A percentile compares a stretch with the other conserved stretches of the same genome.
Evolutionary conservation across 2,113 vertebrate genomes (phyloP).

Genomic region (Rousettus leschenaultii): DNA sequence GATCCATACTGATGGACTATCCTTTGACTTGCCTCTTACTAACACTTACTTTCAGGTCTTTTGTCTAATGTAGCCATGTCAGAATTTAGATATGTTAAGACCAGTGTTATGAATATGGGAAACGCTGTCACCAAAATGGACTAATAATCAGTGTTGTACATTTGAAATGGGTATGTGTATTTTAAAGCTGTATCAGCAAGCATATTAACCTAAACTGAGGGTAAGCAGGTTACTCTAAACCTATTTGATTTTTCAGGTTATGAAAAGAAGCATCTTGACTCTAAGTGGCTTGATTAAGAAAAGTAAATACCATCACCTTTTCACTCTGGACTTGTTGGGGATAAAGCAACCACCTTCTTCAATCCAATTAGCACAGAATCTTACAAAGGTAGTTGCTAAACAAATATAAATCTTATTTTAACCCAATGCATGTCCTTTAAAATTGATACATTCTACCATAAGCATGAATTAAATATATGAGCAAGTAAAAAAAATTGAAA

Average conservation of each 20-base stretch:
- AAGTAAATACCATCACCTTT: background rate
- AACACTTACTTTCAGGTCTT: background rate
- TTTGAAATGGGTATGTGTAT: background rate
- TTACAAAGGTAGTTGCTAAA: background rate
- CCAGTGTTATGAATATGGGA: background rate
- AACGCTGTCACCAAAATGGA: background rate
- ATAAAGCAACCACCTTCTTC: background rate
- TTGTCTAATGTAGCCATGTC: background rate
- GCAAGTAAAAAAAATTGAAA: background rate
- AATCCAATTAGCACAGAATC: background rate
- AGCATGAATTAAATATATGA: background rate
- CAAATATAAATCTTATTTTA: background rate
- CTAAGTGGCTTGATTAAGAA: background rate
- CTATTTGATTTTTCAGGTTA: background rate
- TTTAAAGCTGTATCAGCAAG: background rate
- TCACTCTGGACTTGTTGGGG: background rate
- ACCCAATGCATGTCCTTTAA: background rate
- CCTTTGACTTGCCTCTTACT: background rate
- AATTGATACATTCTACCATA: background rate
- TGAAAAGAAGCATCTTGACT: background rate
- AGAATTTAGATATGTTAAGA: background rate
- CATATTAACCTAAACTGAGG: background rate
- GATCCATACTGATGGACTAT: background rate
- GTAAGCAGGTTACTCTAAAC: background rate
- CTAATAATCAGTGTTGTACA: background rate